Conservation (phyloP, 2,888 invertebrate species). For the Caradrina clavipalpis region DNA sequence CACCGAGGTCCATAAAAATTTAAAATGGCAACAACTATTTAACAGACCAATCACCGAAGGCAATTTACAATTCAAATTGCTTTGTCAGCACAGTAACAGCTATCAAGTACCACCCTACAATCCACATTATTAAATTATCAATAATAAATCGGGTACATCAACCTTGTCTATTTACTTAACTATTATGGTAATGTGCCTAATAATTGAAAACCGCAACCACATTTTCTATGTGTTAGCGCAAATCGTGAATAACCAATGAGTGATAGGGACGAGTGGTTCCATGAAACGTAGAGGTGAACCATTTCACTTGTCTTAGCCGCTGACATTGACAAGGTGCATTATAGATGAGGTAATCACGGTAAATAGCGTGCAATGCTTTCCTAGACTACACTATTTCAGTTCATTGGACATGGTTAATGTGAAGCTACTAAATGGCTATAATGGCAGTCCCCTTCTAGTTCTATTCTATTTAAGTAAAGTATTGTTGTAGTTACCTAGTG, state of each 20-base stretch:
- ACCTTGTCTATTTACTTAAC: slow-evolving; percentile 35
- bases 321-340: slow-evolving; percentile 74
- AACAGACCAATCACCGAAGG: slow-evolving; percentile 14
- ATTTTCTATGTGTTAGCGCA: slow-evolving; percentile 45
- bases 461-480: slow-evolving; percentile 1
- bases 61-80: slow-evolving; percentile 41
- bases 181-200: slow-evolving; percentile 26
- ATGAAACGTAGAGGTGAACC: slow-evolving; percentile 44
- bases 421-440: slow-evolving; percentile 28
- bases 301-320: slow-evolving; percentile 61
- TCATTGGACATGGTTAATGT: slow-evolving; percentile 42
- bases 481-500: background rate
- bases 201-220: slow-evolving; percentile 39
- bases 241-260: slow-evolving; percentile 60
- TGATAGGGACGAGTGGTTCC: slow-evolving; percentile 39
- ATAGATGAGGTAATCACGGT: slow-evolving; percentile 70
- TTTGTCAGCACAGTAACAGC: slow-evolving; percentile 42
- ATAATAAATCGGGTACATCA: slow-evolving; percentile 48
- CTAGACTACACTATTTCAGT: slow-evolving; percentile 48
- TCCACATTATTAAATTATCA: slow-evolving; percentile 35
- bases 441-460: slow-evolving; percentile 14
- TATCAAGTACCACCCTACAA: slow-evolving; percentile 24
- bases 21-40: slow-evolving; percentile 29
- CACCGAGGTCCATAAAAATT: background rate
- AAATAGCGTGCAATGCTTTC: slow-evolving; percentile 54